A percentile compares a stretch with the other conserved stretches of the same genome.
Conservation (phyloP, 1,140 invertebrate genomes). For the Formica exsecta region DNA sequence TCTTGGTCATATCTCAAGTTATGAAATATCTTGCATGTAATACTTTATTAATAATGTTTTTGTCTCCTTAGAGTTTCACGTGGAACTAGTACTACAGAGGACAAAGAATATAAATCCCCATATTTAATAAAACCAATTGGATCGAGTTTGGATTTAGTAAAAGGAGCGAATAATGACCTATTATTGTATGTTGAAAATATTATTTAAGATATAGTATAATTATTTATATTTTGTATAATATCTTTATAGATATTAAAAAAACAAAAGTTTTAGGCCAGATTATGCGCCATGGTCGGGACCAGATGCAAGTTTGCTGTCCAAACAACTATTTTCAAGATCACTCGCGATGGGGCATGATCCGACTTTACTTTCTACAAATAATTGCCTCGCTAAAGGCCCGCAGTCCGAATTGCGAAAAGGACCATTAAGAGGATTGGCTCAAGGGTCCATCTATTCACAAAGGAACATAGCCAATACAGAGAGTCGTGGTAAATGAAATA, state of each 20-base stretch:
- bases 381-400: slow-evolving; percentile 87
- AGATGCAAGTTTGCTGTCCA: slow-evolving; percentile 86
- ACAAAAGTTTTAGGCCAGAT: slow-evolving; percentile 87
- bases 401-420: slow-evolving; percentile 89
- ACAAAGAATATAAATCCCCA: slow-evolving; percentile 86
- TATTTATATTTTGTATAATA: neutral
- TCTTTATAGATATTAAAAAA: slow-evolving; percentile 49
- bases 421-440: slow-evolving; percentile 88
- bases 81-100: slow-evolving; percentile 85
- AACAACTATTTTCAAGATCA: slow-evolving; percentile 81
- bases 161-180: slow-evolving; percentile 90
- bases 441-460: slow-evolving; percentile 90
- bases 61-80: slow-evolving; percentile 81
- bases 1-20: neutral
- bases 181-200: slow-evolving; percentile 88
- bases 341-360: slow-evolving; percentile 88
- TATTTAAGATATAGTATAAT: slow-evolving; percentile 49
- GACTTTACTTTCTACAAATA: slow-evolving; percentile 83
- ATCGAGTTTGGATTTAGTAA: slow-evolving; percentile 88
- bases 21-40: too few species aligned
- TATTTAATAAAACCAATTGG: slow-evolving; percentile 88
- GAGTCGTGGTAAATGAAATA: slow-evolving; percentile 87
- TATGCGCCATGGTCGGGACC: slow-evolving; percentile 91
- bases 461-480: slow-evolving; percentile 85
- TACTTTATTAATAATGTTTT: neutral